phyloP scores from a whole-genome alignment of 2,888 invertebrate species.

The Amphipoea lucens region DNA sequence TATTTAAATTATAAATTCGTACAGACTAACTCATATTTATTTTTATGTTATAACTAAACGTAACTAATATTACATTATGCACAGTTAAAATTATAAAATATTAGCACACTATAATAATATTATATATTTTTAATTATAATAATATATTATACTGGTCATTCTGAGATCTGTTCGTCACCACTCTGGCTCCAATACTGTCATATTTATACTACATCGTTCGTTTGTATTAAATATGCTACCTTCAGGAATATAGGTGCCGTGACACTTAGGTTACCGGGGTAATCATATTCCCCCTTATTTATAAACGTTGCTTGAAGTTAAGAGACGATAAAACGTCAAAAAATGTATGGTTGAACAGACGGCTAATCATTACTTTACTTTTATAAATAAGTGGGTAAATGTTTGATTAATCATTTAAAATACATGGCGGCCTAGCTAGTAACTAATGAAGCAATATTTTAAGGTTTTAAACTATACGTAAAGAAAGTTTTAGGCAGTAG shows the following conservation, averaged over 20 bases:
- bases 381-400: not conserved
- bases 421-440: slow-evolving; percentile 19
- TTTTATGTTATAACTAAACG: slow-evolving; percentile 74
- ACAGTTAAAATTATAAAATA: slow-evolving; percentile 80
- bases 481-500: not conserved
- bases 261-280: not conserved
- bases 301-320: not conserved
- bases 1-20: slow-evolving; percentile 86
- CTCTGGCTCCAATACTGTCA: slow-evolving; percentile 83
- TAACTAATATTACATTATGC: slow-evolving; percentile 76
- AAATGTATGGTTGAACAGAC: not conserved
- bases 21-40: slow-evolving; percentile 82
- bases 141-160: slow-evolving; percentile 87
- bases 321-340: not conserved
- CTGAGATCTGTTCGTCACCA: slow-evolving; percentile 87
- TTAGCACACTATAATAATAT: slow-evolving; percentile 76
- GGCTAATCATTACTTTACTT: not conserved
- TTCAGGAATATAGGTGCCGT: slow-evolving; percentile 28
- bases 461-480: not conserved
- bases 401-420: not conserved
- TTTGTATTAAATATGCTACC: slow-evolving; percentile 70
- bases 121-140: slow-evolving; percentile 71
- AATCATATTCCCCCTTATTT: not conserved
- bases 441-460: slow-evolving; percentile 2
- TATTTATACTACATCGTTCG: slow-evolving; percentile 67